Evolutionary conservation across 2,113 vertebrate species (phyloP).

Genomic region (Nestor notabilis): DNA sequence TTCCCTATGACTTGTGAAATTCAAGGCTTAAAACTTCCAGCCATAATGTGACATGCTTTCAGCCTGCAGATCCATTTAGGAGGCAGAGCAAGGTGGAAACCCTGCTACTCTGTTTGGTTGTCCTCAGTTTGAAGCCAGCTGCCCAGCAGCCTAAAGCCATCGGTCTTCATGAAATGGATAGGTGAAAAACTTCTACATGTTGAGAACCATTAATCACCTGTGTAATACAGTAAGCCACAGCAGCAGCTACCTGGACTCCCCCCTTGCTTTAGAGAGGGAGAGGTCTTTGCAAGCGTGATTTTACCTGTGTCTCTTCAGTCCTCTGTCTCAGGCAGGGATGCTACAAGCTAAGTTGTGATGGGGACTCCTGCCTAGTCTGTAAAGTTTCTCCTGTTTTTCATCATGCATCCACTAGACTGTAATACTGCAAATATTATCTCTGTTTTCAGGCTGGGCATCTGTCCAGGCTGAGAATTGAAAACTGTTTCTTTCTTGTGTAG

Average conservation of each 20-base stretch:
- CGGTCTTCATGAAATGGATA: background rate
- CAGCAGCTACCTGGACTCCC: background rate
- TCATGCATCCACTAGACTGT: background rate
- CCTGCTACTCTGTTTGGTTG: background rate
- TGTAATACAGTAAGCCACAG: background rate
- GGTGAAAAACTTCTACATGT: background rate
- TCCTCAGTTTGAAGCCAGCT: background rate
- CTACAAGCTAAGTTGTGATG: background rate
- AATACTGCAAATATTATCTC: background rate
- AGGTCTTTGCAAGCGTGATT: background rate
- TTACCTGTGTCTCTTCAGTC: background rate
- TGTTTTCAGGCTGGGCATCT: background rate
- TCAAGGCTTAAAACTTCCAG: background rate
- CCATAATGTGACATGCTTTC: background rate
- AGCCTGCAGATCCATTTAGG: background rate
- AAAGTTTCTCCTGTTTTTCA: background rate
- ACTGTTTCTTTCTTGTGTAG: slow-evolving; percentile 16
- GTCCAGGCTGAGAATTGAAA: background rate
- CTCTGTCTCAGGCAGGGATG: background rate
- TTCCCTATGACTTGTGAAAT: background rate
- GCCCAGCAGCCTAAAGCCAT: background rate
- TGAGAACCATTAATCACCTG: background rate
- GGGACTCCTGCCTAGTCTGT: background rate
- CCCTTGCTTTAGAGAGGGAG: background rate
- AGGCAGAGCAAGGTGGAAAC: background rate